Evolutionary conservation across 2,797 vertebrate species (phyloP).

Genomic region (Neosilurus hyrtlii): DNA sequence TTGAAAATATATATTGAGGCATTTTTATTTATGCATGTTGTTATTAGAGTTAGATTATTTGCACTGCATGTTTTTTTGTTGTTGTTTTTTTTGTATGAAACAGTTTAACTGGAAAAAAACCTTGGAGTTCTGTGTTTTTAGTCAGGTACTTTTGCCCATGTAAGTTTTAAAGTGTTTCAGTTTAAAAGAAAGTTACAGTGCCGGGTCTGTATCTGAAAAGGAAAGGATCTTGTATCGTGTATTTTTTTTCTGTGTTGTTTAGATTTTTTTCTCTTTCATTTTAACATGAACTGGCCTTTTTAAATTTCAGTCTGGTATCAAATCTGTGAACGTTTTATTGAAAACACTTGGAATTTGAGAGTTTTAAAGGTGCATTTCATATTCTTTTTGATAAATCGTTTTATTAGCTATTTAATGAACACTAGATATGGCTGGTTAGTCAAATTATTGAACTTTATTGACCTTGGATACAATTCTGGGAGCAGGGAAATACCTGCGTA

Average conservation of each 20-base stretch:
- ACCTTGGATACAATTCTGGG: constrained; percentile 87
- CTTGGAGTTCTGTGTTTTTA: background rate
- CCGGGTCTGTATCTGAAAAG: too few species aligned
- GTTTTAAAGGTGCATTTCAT: constrained; percentile 76
- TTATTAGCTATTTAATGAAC: constrained; percentile 89
- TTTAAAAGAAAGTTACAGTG: background rate
- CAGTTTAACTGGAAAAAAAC: background rate
- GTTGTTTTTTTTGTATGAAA: background rate
- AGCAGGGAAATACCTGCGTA: constrained; percentile 75
- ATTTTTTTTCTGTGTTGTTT: background rate
- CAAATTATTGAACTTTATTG: constrained; percentile 95
- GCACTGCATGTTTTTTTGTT: background rate
- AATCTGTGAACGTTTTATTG: constrained; percentile 44
- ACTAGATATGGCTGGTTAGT: constrained; percentile 88
- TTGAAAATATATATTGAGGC: background rate
- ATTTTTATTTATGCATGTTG: background rate
- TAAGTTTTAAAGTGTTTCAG: background rate
- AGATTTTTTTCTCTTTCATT: background rate
- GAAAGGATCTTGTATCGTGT: background rate
- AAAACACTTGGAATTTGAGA: constrained; percentile 63
- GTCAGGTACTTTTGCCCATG: background rate
- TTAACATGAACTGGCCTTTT: constrained; percentile 2
- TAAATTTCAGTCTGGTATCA: background rate
- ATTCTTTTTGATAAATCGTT: constrained; percentile 88
- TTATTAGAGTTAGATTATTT: background rate